These are phyloP conservation scores for Kradibia gibbosae DNA, from an alignment of 1,140 invertebrate genomes.

Conservation along the genomic window DNA sequence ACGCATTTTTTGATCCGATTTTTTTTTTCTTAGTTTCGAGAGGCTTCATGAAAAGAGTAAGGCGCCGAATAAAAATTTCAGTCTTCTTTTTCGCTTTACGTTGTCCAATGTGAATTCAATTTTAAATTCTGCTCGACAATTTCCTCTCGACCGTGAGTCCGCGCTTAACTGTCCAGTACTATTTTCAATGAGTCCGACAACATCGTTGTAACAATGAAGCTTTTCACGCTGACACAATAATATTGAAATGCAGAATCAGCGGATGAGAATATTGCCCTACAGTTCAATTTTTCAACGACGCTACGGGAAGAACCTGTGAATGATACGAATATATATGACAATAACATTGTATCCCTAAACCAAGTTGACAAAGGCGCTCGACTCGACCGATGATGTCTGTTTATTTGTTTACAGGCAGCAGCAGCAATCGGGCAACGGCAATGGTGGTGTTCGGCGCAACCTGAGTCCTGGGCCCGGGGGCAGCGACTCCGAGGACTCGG, in stretches of 20 bases:
- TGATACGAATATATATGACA: not conserved
- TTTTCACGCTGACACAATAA: not conserved
- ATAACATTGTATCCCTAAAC: not conserved
- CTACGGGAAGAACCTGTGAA: not conserved
- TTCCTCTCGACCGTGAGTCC: not conserved
- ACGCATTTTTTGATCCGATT: no score
- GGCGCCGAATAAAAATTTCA: not conserved
- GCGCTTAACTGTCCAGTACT: not conserved
- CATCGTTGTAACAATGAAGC: no score
- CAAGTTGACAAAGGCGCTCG: not conserved
- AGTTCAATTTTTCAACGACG: not conserved
- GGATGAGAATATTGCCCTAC: not conserved
- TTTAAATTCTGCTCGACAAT: not conserved
- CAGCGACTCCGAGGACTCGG: constrained; percentile 69
- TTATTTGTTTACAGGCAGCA: constrained; percentile 65
- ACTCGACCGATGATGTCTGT: not conserved
- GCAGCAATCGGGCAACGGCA: constrained; percentile 68
- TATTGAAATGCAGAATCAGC: not conserved
- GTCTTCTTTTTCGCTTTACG: not conserved
- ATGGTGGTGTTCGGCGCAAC: constrained; percentile 61
- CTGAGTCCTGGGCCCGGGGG: constrained; percentile 68
- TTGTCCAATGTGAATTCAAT: not conserved
- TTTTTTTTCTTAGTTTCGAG: constrained; percentile 41
- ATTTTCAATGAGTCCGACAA: no score
- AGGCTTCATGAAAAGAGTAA: not conserved